Evolutionary conservation across 1,140 invertebrate species (phyloP).

Genomic region (Pseudomyrmex sp.): DNA sequence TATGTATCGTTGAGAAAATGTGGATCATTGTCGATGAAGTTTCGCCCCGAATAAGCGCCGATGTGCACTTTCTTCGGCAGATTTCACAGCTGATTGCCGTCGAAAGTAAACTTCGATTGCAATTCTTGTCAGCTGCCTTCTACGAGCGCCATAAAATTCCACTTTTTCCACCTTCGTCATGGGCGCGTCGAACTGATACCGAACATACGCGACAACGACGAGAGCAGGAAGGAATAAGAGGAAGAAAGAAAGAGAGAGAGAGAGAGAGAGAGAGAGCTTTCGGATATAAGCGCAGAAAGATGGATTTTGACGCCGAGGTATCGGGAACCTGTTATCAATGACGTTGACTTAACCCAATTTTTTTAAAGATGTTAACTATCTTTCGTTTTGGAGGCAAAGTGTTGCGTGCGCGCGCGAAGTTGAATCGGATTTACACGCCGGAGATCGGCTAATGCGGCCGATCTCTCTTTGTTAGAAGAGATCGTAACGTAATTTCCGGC

Average conservation of each 20-base stretch:
- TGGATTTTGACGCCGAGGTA: slow-evolving; percentile 67
- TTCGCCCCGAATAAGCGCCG: slow-evolving; percentile 37
- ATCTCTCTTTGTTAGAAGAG: slow-evolving; percentile 62
- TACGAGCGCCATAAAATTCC: slow-evolving; percentile 48
- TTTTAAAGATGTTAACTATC: slow-evolving; percentile 64
- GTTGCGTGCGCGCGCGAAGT: slow-evolving; percentile 60
- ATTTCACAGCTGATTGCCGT: slow-evolving; percentile 52
- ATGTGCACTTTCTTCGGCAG: slow-evolving; percentile 55
- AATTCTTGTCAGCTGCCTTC: slow-evolving; percentile 65
- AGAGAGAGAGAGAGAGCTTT: background rate
- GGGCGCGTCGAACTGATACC: background rate
- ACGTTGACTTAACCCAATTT: slow-evolving; percentile 77
- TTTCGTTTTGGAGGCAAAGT: slow-evolving; percentile 15
- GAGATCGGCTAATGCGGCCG: slow-evolving; percentile 69
- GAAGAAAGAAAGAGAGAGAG: background rate
- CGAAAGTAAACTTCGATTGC: slow-evolving; percentile 59
- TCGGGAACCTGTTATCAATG: slow-evolving; percentile 70
- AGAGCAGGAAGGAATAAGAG: no score
- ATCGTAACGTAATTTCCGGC: slow-evolving; percentile 64
- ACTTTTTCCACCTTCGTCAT: slow-evolving; percentile 11
- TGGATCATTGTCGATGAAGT: slow-evolving; percentile 55
- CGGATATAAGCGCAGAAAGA: slow-evolving; percentile 23
- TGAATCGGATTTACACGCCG: slow-evolving; percentile 66
- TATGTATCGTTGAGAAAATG: slow-evolving; percentile 34
- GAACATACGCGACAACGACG: slow-evolving; percentile 13